Conservation (phyloP, 2,888 invertebrate species). For the Antheraea assamensis region DNA sequence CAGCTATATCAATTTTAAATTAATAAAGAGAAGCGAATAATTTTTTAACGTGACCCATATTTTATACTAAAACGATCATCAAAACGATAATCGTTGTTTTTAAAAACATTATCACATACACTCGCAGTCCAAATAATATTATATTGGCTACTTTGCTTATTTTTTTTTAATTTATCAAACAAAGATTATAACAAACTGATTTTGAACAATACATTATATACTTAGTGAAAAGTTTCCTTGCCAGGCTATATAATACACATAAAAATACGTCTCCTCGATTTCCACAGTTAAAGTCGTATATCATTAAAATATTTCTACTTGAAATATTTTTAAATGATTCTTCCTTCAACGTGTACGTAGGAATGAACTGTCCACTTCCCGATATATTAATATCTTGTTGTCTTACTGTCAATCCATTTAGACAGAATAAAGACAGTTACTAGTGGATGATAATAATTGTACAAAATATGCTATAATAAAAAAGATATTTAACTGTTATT, state of each 20-base stretch:
- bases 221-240: not conserved
- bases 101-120: no score
- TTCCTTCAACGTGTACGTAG: not conserved
- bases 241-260: not conserved
- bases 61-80: no score
- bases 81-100: no score
- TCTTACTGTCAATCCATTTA: slow-evolving; percentile 4
- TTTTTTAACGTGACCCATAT: no score
- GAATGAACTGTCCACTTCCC: not conserved
- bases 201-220: no score
- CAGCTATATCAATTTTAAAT: no score
- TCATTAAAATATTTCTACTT: slow-evolving; percentile 10
- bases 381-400: not conserved
- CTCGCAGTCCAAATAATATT: no score
- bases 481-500: no score
- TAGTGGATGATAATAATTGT: slow-evolving; percentile 3
- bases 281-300: not conserved
- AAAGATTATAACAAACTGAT: no score
- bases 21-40: no score
- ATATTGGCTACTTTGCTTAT: no score
- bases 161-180: no score
- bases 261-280: not conserved
- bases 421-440: slow-evolving; percentile 1
- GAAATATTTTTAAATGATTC: slow-evolving; percentile 14
- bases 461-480: not conserved